Conservation (phyloP, 2,888 invertebrate species). For the Melinaea menophilus region DNA sequence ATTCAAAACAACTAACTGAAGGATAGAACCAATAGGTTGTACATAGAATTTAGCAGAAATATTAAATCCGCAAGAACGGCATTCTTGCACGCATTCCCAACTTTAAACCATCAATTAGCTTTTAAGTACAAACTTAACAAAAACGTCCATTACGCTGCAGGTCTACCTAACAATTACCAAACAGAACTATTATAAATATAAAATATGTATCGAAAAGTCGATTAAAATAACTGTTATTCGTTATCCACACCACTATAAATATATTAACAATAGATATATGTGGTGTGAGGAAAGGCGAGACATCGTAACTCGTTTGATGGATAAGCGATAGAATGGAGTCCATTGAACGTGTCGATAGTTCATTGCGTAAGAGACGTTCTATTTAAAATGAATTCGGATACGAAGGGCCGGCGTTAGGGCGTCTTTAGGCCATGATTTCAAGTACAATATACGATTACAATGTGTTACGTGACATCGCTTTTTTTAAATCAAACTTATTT, state of each 20-base stretch:
- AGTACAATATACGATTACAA: conserved; percentile 10
- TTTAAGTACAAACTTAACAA: conserved; percentile 22
- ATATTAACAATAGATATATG: conserved; percentile 41
- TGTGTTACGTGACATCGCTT: conserved; percentile 17
- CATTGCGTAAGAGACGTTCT: conserved; percentile 71
- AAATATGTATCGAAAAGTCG: neutral
- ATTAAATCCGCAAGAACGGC: conserved; percentile 63
- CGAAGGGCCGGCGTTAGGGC: conserved; percentile 29
- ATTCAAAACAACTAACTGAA: conserved; percentile 13
- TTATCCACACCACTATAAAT: conserved; percentile 39
- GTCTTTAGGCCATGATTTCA: conserved; percentile 7
- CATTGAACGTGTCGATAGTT: conserved; percentile 60
- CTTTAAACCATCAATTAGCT: conserved; percentile 61
- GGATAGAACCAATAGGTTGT: conserved; percentile 4
- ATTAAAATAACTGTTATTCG: neutral
- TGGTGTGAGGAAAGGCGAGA: conserved; percentile 41
- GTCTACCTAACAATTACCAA: neutral
- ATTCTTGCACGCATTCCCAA: conserved; percentile 66
- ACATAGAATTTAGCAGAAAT: conserved; percentile 41
- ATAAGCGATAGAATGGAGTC: conserved; percentile 68
- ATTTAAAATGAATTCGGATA: conserved; percentile 70
- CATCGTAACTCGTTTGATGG: conserved; percentile 69
- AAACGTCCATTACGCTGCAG: conserved; percentile 7
- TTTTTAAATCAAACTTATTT: conserved; percentile 15
- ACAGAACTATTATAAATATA: neutral